Evolutionary conservation across 2,113 vertebrate species (phyloP).

Genomic region (Carassius carassius): DNA sequence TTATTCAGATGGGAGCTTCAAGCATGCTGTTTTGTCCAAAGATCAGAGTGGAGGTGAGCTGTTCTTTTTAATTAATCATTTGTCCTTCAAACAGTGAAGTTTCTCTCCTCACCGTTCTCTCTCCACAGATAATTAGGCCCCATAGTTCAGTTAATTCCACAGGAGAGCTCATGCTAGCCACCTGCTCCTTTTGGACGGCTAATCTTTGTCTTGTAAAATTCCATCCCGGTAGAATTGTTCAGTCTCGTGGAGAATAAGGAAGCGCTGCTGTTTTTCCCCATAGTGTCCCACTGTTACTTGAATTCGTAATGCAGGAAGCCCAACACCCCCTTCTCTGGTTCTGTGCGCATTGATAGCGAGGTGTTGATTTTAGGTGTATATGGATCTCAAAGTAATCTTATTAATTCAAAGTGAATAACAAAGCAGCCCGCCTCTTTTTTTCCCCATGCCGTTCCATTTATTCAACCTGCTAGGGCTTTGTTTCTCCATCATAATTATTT

Average conservation of each 20-base stretch:
- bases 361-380: constrained; percentile 71
- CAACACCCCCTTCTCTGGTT: not conserved
- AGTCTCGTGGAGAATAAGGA: constrained; percentile 70
- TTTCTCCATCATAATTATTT: constrained; percentile 98
- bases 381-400: constrained; percentile 85
- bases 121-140: constrained; percentile 77
- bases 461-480: constrained; percentile 94
- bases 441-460: constrained; percentile 88
- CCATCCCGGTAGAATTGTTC: constrained; percentile 66
- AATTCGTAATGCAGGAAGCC: constrained; percentile 50
- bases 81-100: constrained; percentile 78
- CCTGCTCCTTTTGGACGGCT: constrained; percentile 75
- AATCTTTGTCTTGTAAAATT: constrained; percentile 78
- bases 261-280: constrained; percentile 63
- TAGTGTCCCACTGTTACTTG: constrained; percentile 42
- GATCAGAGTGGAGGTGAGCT: constrained; percentile 72
- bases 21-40: constrained; percentile 67
- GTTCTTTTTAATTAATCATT: constrained; percentile 79
- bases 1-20: constrained; percentile 58
- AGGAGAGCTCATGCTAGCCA: constrained; percentile 57
- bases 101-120: constrained; percentile 59
- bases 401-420: constrained; percentile 98
- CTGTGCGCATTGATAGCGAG: constrained; percentile 53
- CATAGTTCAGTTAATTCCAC: constrained; percentile 69
- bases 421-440: constrained; percentile 79